A percentile compares a stretch with the other conserved stretches of the same genome.
These are phyloP conservation scores for Drosophila crucigera DNA, from an alignment of 2,888 invertebrate genomes.

Conservation along the genomic window DNA sequence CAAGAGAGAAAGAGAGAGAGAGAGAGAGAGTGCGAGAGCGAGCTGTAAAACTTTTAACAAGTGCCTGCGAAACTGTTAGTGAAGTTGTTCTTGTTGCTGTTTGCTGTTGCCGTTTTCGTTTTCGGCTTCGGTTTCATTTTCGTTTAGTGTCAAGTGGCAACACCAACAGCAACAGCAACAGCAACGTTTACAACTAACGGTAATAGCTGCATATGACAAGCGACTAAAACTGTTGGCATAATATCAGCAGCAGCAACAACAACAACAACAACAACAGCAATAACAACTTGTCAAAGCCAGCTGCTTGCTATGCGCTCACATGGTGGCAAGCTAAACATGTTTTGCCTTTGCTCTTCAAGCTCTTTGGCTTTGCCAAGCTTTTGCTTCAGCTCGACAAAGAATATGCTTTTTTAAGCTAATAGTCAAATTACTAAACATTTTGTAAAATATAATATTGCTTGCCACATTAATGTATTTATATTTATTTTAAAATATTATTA, in stretches of 20 bases:
- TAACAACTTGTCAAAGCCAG: conserved; percentile 57
- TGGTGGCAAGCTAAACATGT: background rate
- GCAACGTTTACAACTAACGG: conserved; percentile 66
- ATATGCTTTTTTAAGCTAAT: background rate
- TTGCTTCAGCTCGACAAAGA: background rate
- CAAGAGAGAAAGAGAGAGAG: background rate
- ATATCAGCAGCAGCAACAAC: conserved; percentile 38
- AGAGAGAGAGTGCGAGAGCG: background rate
- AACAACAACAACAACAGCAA: conserved; percentile 17
- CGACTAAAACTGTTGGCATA: conserved; percentile 70
- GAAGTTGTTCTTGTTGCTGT: conserved; percentile 19
- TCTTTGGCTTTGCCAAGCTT: too few relatives aligned
- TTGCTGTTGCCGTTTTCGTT: conserved; percentile 34
- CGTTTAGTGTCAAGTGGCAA: conserved; percentile 80
- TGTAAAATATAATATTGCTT: background rate
- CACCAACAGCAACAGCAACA: conserved; percentile 15
- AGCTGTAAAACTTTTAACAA: conserved; percentile 53
- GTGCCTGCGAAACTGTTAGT: conserved; percentile 67
- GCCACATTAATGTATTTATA: background rate
- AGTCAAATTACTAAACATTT: background rate
- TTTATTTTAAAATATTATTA: background rate
- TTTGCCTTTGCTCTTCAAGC: too few relatives aligned
- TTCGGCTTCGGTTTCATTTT: conserved; percentile 69
- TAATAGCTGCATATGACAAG: conserved; percentile 78
- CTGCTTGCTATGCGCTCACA: conserved; percentile 32